phyloP scores from a whole-genome alignment of 2,888 invertebrate species.

The Scaptomyza polygonia region DNA sequence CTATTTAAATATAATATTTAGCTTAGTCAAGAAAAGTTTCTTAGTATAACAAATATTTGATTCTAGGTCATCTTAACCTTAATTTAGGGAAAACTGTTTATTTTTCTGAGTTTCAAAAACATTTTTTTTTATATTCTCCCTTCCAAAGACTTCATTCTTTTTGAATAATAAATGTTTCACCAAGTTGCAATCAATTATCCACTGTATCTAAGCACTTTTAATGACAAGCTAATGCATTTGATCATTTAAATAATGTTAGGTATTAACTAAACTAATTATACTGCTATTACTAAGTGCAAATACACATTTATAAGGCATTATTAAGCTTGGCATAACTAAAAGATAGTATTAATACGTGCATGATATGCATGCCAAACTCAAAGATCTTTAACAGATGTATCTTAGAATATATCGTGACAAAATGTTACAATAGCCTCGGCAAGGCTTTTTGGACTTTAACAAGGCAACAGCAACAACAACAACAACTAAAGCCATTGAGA shows the following conservation, averaged over 20 bases:
- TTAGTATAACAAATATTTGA: too few relatives aligned
- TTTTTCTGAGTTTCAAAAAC: too few relatives aligned
- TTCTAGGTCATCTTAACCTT: too few relatives aligned
- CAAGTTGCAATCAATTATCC: background rate
- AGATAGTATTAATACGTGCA: conserved; percentile 1
- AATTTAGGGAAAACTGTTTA: too few relatives aligned
- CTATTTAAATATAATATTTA: too few relatives aligned
- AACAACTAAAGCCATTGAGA: background rate
- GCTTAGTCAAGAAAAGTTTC: too few relatives aligned
- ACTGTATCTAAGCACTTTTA: background rate
- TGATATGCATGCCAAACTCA: conserved; percentile 2
- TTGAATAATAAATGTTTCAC: background rate
- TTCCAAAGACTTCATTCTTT: too few relatives aligned
- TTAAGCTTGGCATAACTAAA: background rate
- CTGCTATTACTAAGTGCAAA: background rate
- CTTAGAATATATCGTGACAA: conserved; percentile 52
- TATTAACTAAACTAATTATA: background rate
- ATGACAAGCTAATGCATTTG: background rate
- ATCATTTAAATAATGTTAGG: background rate
- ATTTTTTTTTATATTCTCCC: too few relatives aligned
- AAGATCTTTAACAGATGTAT: conserved; percentile 36
- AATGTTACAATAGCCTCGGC: conserved; percentile 45
- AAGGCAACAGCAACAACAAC: conserved; percentile 40
- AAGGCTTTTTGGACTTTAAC: conserved; percentile 56
- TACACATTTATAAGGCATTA: background rate